Evolutionary conservation across 2,888 invertebrate species (phyloP).

Genomic region (Lasioglossum oenotherae): DNA sequence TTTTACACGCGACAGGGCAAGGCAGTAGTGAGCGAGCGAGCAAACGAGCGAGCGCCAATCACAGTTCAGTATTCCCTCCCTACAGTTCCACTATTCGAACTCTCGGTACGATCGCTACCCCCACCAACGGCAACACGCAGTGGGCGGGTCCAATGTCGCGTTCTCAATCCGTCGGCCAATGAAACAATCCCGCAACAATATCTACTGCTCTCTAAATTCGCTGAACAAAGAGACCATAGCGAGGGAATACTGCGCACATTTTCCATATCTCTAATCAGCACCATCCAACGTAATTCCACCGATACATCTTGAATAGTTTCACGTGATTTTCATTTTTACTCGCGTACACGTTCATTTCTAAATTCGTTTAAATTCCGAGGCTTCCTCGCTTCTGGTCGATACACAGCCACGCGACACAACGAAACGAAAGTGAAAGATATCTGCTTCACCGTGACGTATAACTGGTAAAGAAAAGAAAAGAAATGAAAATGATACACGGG

Average conservation of each 20-base stretch:
- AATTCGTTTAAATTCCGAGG: neutral
- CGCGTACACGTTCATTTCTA: neutral
- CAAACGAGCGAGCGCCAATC: conserved; percentile 13
- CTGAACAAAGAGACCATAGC: neutral
- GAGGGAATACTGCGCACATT: conserved; percentile 4
- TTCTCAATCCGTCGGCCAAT: neutral
- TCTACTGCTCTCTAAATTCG: neutral
- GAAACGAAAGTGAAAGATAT: conserved; percentile 3
- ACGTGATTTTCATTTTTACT: neutral
- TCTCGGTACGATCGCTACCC: neutral
- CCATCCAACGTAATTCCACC: neutral
- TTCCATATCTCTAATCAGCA: conserved; percentile 21
- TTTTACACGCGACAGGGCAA: conserved; percentile 62
- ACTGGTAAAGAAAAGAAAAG: neutral
- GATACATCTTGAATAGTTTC: neutral
- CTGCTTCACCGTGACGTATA: neutral
- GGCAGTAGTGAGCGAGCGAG: conserved; percentile 46
- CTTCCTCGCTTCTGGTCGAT: conserved; percentile 25
- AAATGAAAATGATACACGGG: neutral
- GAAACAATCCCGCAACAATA: neutral
- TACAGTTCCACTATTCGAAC: neutral
- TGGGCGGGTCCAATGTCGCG: neutral
- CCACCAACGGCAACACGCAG: neutral
- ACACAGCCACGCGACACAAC: conserved; percentile 22
- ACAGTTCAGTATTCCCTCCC: conserved; percentile 14